phyloP scores from a whole-genome alignment of 2,113 vertebrate genomes.

The Garra rufa region DNA sequence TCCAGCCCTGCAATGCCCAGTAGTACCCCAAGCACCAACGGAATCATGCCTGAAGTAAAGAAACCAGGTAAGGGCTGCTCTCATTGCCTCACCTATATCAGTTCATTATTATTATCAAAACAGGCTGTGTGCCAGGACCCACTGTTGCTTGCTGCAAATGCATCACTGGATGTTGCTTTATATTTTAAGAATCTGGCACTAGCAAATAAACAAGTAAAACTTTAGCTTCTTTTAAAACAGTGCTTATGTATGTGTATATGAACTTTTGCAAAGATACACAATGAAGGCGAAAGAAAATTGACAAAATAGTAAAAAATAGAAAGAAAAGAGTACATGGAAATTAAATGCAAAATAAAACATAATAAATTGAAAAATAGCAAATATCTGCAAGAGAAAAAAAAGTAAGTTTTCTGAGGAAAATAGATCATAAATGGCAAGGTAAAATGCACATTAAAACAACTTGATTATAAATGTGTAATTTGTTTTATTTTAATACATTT shows the following conservation, averaged over 20 bases:
- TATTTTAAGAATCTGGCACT: neutral
- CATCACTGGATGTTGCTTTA: neutral
- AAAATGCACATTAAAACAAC: neutral
- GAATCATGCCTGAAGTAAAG: constrained; percentile 68
- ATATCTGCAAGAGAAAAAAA: neutral
- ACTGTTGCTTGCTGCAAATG: neutral
- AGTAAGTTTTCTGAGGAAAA: neutral
- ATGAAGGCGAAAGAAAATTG: neutral
- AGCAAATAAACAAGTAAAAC: neutral
- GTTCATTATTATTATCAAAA: neutral
- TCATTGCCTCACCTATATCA: constrained; percentile 9
- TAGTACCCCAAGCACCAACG: constrained; percentile 28
- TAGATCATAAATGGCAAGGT: neutral
- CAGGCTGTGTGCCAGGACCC: neutral
- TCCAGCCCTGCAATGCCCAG: constrained; percentile 47
- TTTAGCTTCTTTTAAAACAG: neutral
- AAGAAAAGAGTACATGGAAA: neutral
- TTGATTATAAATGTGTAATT: neutral
- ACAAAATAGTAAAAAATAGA: neutral
- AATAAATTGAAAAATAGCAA: neutral
- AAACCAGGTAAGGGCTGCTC: constrained; percentile 70
- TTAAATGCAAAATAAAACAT: neutral
- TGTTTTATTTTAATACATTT: neutral
- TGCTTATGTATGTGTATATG: neutral
- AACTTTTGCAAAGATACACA: neutral